Percentiles rank a stretch among this genome's conserved stretches.
Evolutionary conservation across 2,113 vertebrate genomes (phyloP).

Genomic region (Dromas ardeola): DNA sequence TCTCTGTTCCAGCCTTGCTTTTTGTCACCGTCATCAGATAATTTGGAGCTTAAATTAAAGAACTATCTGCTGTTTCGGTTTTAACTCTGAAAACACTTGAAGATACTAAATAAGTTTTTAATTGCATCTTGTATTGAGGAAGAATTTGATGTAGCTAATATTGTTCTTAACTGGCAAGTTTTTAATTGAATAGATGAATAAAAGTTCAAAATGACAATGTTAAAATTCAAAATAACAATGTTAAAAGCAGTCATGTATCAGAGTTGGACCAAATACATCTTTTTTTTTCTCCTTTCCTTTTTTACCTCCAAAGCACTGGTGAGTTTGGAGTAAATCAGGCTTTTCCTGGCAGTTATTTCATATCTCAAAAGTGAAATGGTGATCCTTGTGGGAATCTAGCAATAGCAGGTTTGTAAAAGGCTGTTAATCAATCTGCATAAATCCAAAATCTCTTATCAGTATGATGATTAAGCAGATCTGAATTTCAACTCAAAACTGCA

Average conservation of each 20-base stretch:
- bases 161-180: neutral
- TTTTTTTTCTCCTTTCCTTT: neutral
- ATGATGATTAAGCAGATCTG: conserved; percentile 26
- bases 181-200: neutral
- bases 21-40: neutral
- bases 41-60: neutral
- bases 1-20: neutral
- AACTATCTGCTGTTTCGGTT: neutral
- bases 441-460: neutral
- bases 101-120: neutral
- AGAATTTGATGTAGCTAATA: neutral
- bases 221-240: neutral
- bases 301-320: neutral
- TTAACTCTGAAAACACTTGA: neutral
- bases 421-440: neutral
- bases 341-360: neutral
- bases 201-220: neutral
- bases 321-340: neutral
- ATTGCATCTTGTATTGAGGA: neutral
- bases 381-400: neutral
- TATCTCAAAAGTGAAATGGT: neutral
- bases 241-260: neutral
- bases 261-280: neutral
- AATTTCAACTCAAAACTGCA: conserved; percentile 22
- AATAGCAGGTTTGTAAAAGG: neutral